Base-by-base conservation (phyloP, 2,888 invertebrate species). In the Hydrotaea diabolus region DNA sequence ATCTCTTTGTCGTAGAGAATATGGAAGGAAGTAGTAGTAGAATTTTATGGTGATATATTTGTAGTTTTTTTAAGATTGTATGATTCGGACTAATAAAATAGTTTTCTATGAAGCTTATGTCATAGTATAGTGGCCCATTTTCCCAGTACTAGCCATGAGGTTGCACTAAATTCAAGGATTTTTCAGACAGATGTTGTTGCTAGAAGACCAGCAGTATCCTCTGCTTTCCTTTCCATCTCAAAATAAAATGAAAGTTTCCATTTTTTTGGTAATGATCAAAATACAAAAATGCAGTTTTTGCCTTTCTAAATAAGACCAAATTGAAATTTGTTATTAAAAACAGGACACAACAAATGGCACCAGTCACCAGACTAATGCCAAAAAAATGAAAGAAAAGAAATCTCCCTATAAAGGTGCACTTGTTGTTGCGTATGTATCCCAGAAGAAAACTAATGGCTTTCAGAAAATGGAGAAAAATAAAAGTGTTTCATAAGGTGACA, bases 261-360 rank as follows among this genome's bases (percentile, higher is more conserved):
- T n/a, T n/a, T n/a, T n/a, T n/a, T n/a, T n/a, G n/a, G n/a, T n/a
- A n/a, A n/a, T n/a, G n/a, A n/a, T n/a, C 17, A 21, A 43, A 76
- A 55, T 81, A 77, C 77, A 84, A 81, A 78, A 81, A 84, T 81
- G 78, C 64, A 76, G 57, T 76, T 81, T 55, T 81, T 76, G 78
- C 81, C 76, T 81, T 81, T 66, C 72, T 76, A 81, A 81, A 79
- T 76, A 81, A 84, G 31, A 55, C 15, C 57, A 79, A 78, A 84
- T 84, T 81, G 81, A 79, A 84, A 81, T 79, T 81, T 79, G 64
- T 75, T 84, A 80, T 80, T 84, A 77, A 79, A 80, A 84, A 81
- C 19, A 76, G 76, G 64, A 79, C 72, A 78, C 57, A 73, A 81
- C 75, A 78, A 81, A 78, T 84, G 84, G 72, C 75, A 73, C 55